Base-by-base conservation (phyloP, 2,113 vertebrate species). In the Sapayoa aenigma region DNA sequence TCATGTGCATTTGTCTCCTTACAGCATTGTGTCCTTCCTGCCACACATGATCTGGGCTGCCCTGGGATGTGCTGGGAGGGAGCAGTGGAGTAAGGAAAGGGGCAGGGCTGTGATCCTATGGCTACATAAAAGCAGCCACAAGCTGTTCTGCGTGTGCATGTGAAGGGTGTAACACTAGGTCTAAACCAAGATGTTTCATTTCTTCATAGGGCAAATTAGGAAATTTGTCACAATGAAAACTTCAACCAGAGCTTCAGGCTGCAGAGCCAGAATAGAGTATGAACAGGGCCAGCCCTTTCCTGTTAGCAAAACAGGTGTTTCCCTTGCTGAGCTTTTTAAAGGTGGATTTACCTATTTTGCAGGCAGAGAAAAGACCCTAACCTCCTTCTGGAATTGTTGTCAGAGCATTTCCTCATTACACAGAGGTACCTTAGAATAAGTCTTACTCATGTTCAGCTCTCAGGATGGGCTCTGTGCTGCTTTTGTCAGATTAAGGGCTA, bases 401-500 rank as follows among this genome's bases (percentile, higher is more conserved):
- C 82, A 77, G 65, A 93, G 55, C 53, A 77, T 92, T 96, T 93
- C 44, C 50, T 93, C 75, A 84, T 94, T 92, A 80, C 75, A 67
- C 53, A 58, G 89, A 75, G n/a, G 39, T 93, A 67, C 30, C 81
- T 85, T 68, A 75, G 77, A 89, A 56, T 89, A 87, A 92, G 67
- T 76, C 82, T 69, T 95, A 93, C 88, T 95, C 86, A 82, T 23
- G 60, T 82, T 93, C 87, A 67, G 30, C 81, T 89, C 56, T 91
- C 60, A 80, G 63, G 39, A 86, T 80, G 75, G 72, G 46, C 59
- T 89, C 84, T 87, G 42, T 47, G 42, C 81, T 91, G 65, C 65
- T 90, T 33, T 85, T 86, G 76, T 92, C 94, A 90, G 72, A 93
- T 96, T 96, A 96, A 71, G 47, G 83, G 59, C 88, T 96, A 93